These are phyloP conservation scores for Priocnemis perturbator DNA, from an alignment of 2,888 invertebrate species.

Conservation along the genomic window DNA sequence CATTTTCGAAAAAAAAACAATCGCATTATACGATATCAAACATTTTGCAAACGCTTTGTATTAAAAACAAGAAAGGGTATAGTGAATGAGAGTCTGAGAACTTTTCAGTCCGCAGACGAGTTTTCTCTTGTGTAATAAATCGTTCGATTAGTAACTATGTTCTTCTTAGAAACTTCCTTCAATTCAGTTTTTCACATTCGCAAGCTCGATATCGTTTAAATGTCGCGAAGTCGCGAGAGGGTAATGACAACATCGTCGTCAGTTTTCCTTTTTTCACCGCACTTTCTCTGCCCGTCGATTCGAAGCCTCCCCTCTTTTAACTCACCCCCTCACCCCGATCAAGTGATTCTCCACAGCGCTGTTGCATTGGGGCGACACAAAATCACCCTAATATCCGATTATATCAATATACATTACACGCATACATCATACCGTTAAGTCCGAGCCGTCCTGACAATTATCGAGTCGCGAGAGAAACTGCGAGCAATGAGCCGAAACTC, in stretches of 20 bases:
- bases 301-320: conserved; percentile 38
- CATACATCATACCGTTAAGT: conserved; percentile 32
- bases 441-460: too few species aligned
- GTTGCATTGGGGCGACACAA: conserved; percentile 31
- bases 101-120: too few species aligned
- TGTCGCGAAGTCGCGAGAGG: conserved; percentile 33
- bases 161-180: neutral
- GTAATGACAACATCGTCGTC: conserved; percentile 20
- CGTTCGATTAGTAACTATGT: too few species aligned
- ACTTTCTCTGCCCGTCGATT: conserved; percentile 40
- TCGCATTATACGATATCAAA: too few species aligned
- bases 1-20: too few species aligned
- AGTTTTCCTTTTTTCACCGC: conserved; percentile 41
- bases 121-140: too few species aligned
- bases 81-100: too few species aligned
- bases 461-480: too few species aligned
- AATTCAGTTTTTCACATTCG: conserved; percentile 33
- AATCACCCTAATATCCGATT: conserved; percentile 51
- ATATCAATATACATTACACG: conserved; percentile 43
- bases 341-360: too few species aligned
- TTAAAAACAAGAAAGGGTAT: too few species aligned
- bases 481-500: too few species aligned
- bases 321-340: conserved; percentile 28
- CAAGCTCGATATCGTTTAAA: conserved; percentile 36
- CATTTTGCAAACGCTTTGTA: too few species aligned